Evolutionary conservation across 2,113 vertebrate genomes (phyloP).

Genomic region (Glaucomys volans): DNA sequence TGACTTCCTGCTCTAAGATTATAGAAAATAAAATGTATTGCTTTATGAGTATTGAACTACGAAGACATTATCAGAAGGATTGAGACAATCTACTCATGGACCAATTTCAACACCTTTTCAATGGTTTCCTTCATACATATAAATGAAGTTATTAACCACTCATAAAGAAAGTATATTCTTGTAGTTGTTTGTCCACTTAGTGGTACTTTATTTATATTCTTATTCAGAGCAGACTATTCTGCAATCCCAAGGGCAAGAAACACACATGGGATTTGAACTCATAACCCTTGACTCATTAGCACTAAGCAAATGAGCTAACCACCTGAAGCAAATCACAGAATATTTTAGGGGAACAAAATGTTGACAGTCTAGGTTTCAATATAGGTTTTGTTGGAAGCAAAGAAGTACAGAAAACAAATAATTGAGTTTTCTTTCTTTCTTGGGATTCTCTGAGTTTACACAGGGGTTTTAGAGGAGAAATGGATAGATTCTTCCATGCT

Average conservation of each 20-base stretch:
- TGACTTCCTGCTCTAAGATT: neutral
- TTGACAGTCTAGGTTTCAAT: neutral
- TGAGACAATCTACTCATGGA: neutral
- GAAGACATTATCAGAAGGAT: neutral
- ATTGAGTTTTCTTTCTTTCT: neutral
- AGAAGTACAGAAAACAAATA: neutral
- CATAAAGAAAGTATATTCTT: neutral
- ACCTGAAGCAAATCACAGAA: neutral
- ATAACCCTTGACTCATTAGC: neutral
- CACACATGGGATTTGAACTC: neutral
- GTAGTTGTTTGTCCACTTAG: neutral
- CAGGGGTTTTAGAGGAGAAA: neutral
- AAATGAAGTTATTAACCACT: constrained; percentile 28
- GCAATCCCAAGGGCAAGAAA: neutral
- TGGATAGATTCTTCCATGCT: neutral
- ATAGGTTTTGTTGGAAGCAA: neutral
- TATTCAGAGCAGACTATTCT: neutral
- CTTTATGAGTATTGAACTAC: neutral
- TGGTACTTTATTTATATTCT: neutral
- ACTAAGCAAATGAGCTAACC: neutral
- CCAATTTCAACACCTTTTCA: neutral
- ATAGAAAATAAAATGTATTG: constrained; percentile 1
- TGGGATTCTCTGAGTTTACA: neutral
- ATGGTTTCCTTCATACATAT: neutral
- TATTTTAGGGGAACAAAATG: neutral